Conservation (phyloP, 2,113 vertebrate species). For the Lonchura striata region DNA sequence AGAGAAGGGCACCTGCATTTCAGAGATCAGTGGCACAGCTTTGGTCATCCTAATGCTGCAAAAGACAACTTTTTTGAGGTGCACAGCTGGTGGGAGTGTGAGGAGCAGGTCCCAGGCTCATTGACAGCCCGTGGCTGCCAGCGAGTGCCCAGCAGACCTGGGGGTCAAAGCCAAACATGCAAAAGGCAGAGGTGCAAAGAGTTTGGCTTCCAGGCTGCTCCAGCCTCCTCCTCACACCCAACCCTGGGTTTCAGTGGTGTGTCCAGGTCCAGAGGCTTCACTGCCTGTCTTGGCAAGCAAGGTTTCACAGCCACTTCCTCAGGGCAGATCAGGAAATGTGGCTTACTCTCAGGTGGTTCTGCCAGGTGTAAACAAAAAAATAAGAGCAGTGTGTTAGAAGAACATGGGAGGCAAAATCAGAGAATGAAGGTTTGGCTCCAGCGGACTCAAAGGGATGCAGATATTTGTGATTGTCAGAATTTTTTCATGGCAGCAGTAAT, state of each 20-base stretch:
- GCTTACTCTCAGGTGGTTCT: neutral
- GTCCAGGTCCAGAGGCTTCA: neutral
- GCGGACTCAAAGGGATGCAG: neutral
- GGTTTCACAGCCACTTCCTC: neutral
- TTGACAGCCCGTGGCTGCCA: accelerated
- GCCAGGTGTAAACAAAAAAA: neutral
- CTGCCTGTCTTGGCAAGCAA: neutral
- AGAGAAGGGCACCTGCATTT: neutral
- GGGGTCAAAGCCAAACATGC: neutral
- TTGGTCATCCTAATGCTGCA: neutral
- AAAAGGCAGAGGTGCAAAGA: neutral
- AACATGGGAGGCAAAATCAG: neutral
- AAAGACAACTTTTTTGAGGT: neutral
- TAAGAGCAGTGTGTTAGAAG: neutral
- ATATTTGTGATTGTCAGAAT: neutral
- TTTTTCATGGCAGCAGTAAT: constrained; percentile 33
- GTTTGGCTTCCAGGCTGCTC: neutral
- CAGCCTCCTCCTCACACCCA: neutral
- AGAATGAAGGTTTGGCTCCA: neutral
- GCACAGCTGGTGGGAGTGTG: neutral
- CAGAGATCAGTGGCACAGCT: neutral
- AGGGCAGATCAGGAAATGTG: neutral
- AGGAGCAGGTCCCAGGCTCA: neutral
- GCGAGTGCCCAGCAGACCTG: accelerated
- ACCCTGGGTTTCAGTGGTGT: accelerated